Conservation (phyloP, 2,797 vertebrate genomes). For the Enteromius unitaeniatus region DNA sequence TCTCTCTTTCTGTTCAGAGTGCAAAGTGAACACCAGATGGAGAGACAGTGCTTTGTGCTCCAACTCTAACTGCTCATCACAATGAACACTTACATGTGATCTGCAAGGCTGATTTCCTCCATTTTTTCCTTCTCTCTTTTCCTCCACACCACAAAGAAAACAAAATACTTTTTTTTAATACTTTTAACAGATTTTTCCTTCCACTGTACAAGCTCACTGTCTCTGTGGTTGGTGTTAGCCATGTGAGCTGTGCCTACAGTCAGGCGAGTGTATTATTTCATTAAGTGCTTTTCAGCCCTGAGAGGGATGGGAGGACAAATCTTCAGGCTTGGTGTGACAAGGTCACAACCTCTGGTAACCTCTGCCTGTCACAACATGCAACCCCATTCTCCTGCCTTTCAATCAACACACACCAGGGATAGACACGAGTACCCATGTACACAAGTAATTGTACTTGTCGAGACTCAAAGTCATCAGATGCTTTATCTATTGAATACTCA, state of each 20-base stretch:
- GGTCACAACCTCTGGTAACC: constrained; percentile 91
- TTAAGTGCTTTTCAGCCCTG: constrained; percentile 88
- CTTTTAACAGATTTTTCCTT: constrained; percentile 59
- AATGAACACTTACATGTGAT: constrained; percentile 74
- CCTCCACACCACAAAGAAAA: constrained; percentile 67
- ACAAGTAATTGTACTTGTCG: background rate
- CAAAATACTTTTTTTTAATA: constrained; percentile 68
- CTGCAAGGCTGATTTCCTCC: constrained; percentile 39
- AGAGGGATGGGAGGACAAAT: constrained; percentile 87
- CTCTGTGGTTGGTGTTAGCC: background rate
- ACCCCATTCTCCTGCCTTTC: constrained; percentile 37
- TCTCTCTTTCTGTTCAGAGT: constrained; percentile 53
- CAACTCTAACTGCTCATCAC: constrained; percentile 72
- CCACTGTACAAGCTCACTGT: constrained; percentile 73
- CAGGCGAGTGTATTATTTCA: constrained; percentile 91
- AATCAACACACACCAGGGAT: constrained; percentile 5
- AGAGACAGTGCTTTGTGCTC: constrained; percentile 69
- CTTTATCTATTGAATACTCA: background rate
- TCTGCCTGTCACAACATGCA: constrained; percentile 65
- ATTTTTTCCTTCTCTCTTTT: constrained; percentile 30
- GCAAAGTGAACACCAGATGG: constrained; percentile 72
- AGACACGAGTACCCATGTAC: background rate
- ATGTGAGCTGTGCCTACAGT: constrained; percentile 29
- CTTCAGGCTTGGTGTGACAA: constrained; percentile 89
- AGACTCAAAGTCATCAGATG: background rate